phyloP scores from a whole-genome alignment of 1,140 invertebrate genomes.

The Brachystomella parvula region DNA sequence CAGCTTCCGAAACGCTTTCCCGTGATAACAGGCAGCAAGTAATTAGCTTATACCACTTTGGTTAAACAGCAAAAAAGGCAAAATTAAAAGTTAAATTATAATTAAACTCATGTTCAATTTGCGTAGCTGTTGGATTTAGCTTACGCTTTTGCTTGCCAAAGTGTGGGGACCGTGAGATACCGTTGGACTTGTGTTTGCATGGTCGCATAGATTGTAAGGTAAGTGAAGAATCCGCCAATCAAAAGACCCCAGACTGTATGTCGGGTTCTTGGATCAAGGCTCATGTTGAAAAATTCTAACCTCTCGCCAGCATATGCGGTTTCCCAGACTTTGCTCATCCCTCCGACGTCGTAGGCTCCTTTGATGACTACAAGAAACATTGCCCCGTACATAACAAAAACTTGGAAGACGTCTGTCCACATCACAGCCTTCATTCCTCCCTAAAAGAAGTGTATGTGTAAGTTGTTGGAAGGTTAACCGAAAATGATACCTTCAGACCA shows the following conservation, averaged over 20 bases:
- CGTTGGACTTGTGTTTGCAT: conserved; percentile 24
- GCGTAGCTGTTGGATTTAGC: too few relatives aligned
- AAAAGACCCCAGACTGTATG: conserved; percentile 17
- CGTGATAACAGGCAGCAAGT: too few relatives aligned
- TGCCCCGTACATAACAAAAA: conserved; percentile 57
- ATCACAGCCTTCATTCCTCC: conserved; percentile 57
- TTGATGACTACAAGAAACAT: conserved; percentile 47
- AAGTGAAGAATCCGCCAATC: conserved; percentile 16
- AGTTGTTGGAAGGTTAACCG: conserved; percentile 6
- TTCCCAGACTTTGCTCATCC: conserved; percentile 44
- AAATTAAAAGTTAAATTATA: too few relatives aligned
- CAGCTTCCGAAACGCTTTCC: too few relatives aligned
- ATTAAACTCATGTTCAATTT: neutral
- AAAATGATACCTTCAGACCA: conserved; percentile 25
- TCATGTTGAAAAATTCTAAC: conserved; percentile 38
- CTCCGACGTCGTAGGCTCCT: conserved; percentile 47
- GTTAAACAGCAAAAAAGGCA: too few relatives aligned
- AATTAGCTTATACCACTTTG: too few relatives aligned
- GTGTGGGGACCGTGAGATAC: conserved; percentile 14
- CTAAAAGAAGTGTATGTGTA: conserved; percentile 40
- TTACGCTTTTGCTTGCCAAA: conserved; percentile 19
- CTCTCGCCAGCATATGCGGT: conserved; percentile 41
- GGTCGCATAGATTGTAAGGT: conserved; percentile 12
- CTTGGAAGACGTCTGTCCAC: conserved; percentile 78
- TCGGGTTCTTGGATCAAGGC: conserved; percentile 14